Conservation (phyloP, 2,113 vertebrate genomes). For the Osmerus mordax region DNA sequence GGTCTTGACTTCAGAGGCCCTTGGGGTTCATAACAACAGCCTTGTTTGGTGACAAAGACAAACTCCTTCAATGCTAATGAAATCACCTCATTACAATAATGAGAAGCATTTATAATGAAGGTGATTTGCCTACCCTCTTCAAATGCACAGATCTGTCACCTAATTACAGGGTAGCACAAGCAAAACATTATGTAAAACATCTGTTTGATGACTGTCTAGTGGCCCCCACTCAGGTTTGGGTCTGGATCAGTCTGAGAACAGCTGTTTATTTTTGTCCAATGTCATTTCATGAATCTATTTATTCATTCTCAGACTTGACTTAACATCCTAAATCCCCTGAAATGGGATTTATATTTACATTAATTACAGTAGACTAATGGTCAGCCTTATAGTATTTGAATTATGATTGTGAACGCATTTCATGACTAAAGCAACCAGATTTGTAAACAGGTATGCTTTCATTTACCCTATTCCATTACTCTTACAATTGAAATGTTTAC, state of each 20-base stretch:
- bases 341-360: too few relatives aligned
- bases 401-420: too few relatives aligned
- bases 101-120: constrained; percentile 64
- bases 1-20: constrained; percentile 38
- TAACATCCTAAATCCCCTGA: background rate
- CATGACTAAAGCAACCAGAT: too few relatives aligned
- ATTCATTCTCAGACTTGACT: constrained; percentile 42
- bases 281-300: constrained; percentile 22
- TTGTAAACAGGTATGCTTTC: too few relatives aligned
- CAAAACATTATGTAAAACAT: constrained; percentile 45
- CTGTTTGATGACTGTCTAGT: constrained; percentile 50
- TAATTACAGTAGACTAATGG: too few relatives aligned
- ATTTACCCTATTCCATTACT: too few relatives aligned
- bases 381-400: too few relatives aligned
- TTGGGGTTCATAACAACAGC: constrained; percentile 44
- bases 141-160: constrained; percentile 38
- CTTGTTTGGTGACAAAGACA: constrained; percentile 62
- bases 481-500: too few relatives aligned
- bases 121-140: constrained; percentile 58
- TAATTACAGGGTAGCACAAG: constrained; percentile 59
- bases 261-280: constrained; percentile 48
- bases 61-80: constrained; percentile 73
- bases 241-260: constrained; percentile 37
- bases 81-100: constrained; percentile 74
- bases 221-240: constrained; percentile 1